Evolutionary conservation across 2,888 invertebrate genomes (phyloP), one percentile per base, ranked within the genome.

Genomic region (Periphyllus acericola): DNA sequence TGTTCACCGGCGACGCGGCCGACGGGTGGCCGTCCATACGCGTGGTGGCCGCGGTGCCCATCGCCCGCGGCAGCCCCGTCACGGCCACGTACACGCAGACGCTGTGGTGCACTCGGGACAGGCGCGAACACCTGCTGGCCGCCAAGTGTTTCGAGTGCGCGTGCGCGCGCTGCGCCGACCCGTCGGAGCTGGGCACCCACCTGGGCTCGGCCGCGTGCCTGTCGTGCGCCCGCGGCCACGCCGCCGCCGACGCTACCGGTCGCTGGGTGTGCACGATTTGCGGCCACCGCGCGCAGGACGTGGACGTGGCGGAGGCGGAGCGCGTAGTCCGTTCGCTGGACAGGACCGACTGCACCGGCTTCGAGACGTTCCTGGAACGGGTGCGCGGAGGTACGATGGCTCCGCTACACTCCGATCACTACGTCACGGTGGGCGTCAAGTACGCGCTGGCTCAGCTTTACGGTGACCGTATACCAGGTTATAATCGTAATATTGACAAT

Each of bases 71-170:
- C 8, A 94, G 94, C 75, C 92, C 93, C 76, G 94, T 96, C 75
- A 94, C 94, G 52, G 93, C 94, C 0, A 94, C 95, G 0, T 96
- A 96, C 90, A 95, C 95, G 0, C 95, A 95, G 91, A 93, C 94
- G 0, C 91, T 96, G 78, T 94, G 94, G 92, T 94, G 95, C 29
- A 96, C 96, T 3, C 92, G 94, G 29, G 93, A 94, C 89, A 92
- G 96, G 80, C 92, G 95, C 90, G 92, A 93, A 90, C 94, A 94
- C 91, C 91, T 96, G 6, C 92, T 92, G 90, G 92, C 92, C 83
- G 92, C 92, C 3, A 96, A 95, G 91, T 95, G 94, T 91, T 95
- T 96, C 90, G 93, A 93, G 82, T 96, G 96, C 90, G 92, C 92
- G 72, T 96, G 96, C 90, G 91, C 92, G 0, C 92, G 95, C 89